phyloP scores from a whole-genome alignment of 2,113 vertebrate species.

The Bos indicus region DNA sequence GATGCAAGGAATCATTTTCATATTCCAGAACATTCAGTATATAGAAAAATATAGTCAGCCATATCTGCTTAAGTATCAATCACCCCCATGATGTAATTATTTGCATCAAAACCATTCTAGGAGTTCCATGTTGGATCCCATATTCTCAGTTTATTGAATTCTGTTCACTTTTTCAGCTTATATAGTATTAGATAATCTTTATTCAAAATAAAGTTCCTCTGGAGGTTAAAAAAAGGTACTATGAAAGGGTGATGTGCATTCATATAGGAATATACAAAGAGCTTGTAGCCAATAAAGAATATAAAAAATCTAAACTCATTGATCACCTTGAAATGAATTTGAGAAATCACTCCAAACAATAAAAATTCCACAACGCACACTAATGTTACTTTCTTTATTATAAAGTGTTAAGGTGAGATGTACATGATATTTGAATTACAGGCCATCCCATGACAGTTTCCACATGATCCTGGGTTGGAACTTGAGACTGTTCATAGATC shows the following conservation, averaged over 20 bases:
- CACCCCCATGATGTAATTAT: neutral
- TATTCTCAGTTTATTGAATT: neutral
- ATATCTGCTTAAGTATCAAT: neutral
- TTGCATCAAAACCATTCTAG: neutral
- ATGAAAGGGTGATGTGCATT: neutral
- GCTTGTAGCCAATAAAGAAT: neutral
- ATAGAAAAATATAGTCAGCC: neutral
- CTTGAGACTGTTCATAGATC: neutral
- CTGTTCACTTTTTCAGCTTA: neutral
- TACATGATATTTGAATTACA: neutral
- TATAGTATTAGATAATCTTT: neutral
- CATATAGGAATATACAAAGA: neutral
- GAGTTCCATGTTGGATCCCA: neutral
- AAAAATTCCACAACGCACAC: neutral
- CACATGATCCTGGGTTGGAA: neutral
- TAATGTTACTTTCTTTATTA: neutral
- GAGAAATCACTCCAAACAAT: neutral
- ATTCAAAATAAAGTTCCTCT: neutral
- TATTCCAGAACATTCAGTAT: neutral
- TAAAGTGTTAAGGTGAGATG: neutral
- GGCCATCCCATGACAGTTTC: neutral
- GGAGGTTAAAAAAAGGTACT: neutral
- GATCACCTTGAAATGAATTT: neutral
- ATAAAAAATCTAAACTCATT: neutral
- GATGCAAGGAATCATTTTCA: neutral